Evolutionary conservation across 2,888 invertebrate genomes (phyloP).

Genomic region (Mechanitis mazaeus): DNA sequence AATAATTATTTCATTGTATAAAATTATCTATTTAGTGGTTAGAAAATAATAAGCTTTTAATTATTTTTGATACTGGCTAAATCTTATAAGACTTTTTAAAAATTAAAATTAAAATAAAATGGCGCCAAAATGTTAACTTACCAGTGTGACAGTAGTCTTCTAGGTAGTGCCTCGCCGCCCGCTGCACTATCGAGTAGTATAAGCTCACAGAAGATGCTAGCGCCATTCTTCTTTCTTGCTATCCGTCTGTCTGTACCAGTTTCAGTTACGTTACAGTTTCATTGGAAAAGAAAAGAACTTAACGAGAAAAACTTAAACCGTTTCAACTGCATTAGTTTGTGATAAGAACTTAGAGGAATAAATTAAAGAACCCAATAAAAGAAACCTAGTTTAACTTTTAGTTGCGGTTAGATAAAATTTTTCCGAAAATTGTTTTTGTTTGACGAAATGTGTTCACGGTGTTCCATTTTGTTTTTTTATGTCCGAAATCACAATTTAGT

Average conservation of each 20-base stretch:
- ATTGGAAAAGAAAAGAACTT: slow-evolving; percentile 52
- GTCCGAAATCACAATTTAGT: slow-evolving; percentile 72
- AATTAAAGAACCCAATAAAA: slow-evolving; percentile 33
- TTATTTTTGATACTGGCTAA: too few relatives aligned
- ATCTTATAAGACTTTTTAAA: too few relatives aligned
- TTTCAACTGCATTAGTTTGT: slow-evolving; percentile 54
- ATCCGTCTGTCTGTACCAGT: slow-evolving; percentile 49
- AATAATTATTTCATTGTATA: too few relatives aligned
- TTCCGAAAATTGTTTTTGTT: slow-evolving; percentile 56
- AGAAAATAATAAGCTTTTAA: too few relatives aligned
- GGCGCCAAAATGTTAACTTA: slow-evolving; percentile 43
- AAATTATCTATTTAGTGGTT: too few relatives aligned
- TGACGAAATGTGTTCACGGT: slow-evolving; percentile 46
- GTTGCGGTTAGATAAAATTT: slow-evolving; percentile 55
- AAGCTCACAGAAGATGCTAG: slow-evolving; percentile 81
- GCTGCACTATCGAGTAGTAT: slow-evolving; percentile 82
- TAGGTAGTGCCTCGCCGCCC: slow-evolving; percentile 80
- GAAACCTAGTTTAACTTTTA: slow-evolving; percentile 68
- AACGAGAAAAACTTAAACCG: slow-evolving; percentile 56
- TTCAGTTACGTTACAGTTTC: slow-evolving; percentile 52
- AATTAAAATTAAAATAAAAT: not conserved
- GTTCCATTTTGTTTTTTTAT: slow-evolving; percentile 53
- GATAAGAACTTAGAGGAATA: slow-evolving; percentile 31
- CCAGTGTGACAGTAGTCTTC: slow-evolving; percentile 82
- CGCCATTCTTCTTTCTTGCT: slow-evolving; percentile 61